Percentiles rank a stretch among this genome's conserved stretches.
These are phyloP conservation scores for Phylloscopus whistleri DNA, from an alignment of 2,113 vertebrate genomes.

Conservation along the genomic window DNA sequence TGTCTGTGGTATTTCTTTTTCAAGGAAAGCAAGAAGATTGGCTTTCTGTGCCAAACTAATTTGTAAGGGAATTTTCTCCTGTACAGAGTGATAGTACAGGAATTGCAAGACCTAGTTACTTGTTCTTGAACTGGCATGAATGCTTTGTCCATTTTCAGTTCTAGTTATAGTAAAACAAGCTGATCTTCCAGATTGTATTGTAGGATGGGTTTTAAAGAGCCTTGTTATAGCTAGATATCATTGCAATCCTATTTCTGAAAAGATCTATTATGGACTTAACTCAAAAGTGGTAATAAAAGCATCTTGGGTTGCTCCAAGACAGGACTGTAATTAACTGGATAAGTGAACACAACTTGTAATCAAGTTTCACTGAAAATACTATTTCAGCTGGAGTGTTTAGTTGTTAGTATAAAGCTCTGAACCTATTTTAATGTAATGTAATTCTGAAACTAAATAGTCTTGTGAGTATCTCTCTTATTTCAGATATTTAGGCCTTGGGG, in stretches of 20 bases:
- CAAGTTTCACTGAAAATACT: conserved; percentile 27
- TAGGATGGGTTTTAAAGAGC: conserved; percentile 32
- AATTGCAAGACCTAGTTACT: background rate
- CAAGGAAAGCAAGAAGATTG: background rate
- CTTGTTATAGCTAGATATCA: background rate
- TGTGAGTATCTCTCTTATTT: background rate
- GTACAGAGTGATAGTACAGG: background rate
- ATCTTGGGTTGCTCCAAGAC: background rate
- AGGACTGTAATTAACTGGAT: conserved; percentile 22
- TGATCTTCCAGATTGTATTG: conserved; percentile 1
- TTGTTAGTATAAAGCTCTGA: background rate
- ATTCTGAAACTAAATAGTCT: background rate
- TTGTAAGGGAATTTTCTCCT: background rate
- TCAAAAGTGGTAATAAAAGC: conserved; percentile 15
- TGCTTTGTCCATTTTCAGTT: conserved; percentile 5
- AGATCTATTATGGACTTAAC: background rate
- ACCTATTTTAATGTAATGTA: background rate
- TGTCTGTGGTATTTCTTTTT: background rate
- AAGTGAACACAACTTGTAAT: conserved; percentile 8
- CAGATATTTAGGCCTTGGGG: background rate
- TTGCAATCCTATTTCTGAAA: conserved; percentile 1
- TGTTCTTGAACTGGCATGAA: background rate
- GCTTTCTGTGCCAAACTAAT: background rate
- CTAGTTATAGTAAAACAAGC: conserved; percentile 20
- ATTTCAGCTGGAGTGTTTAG: background rate